A percentile compares a stretch with the other conserved stretches of the same genome.
Evolutionary conservation across 2,113 vertebrate species (phyloP).

Genomic region (Microcebus ravelobensis): DNA sequence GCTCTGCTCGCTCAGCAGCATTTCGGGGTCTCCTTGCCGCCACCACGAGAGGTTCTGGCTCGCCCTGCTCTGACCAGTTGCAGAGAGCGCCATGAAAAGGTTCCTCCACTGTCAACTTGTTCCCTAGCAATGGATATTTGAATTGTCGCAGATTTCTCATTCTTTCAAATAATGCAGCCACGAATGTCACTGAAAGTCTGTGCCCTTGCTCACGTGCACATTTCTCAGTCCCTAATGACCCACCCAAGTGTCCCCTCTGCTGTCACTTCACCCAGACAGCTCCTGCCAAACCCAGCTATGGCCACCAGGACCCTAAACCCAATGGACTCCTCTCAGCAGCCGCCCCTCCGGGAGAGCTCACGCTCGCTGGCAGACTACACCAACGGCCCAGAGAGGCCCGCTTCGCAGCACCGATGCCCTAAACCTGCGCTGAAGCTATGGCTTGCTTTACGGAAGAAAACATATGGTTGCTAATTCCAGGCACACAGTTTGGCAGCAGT

Average conservation of each 20-base stretch:
- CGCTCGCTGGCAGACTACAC: not conserved
- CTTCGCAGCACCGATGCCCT: not conserved
- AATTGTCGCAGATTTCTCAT: not conserved
- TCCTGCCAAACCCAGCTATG: not conserved
- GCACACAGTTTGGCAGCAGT: not conserved
- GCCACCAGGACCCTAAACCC: not conserved
- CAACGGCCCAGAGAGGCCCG: not conserved
- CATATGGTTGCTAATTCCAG: not conserved
- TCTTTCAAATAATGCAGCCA: not conserved
- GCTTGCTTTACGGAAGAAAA: not conserved
- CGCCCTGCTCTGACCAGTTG: not conserved
- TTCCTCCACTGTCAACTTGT: too few species aligned
- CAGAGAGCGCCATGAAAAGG: too few species aligned
- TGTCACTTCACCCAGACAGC: not conserved
- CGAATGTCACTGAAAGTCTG: not conserved
- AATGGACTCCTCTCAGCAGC: too few species aligned
- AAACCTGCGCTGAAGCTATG: not conserved
- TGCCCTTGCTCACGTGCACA: not conserved
- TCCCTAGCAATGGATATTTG: not conserved
- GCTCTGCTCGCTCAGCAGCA: not conserved
- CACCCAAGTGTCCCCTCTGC: not conserved
- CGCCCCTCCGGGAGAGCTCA: not conserved
- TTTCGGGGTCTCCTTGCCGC: not conserved
- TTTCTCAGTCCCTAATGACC: not conserved
- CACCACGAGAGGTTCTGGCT: fast-evolving